These are phyloP conservation scores for Cheirogaleus major DNA, from an alignment of 2,797 vertebrate species.

Conservation along the genomic window DNA sequence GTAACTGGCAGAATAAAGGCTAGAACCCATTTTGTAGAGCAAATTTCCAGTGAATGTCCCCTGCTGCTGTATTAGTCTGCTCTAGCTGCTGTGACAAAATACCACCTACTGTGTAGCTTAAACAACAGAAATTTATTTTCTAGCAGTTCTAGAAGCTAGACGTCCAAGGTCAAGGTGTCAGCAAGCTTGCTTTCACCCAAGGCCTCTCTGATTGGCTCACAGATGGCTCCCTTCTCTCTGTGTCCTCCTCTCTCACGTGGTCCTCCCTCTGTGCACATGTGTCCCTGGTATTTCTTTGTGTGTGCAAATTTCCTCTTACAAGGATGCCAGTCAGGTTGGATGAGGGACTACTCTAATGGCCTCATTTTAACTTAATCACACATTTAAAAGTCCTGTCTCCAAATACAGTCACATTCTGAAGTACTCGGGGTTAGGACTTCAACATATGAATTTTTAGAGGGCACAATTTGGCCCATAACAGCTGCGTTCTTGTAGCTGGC, in stretches of 20 bases:
- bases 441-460: neutral
- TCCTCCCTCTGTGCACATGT: too few relatives aligned
- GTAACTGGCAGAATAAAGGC: neutral
- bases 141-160: neutral
- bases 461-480: neutral
- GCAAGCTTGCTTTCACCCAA: neutral
- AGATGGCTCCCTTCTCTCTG: neutral
- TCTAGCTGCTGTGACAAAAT: neutral
- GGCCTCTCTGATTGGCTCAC: neutral
- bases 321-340: neutral
- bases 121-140: neutral
- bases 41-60: neutral
- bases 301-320: neutral
- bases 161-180: neutral
- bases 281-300: neutral
- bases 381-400: neutral
- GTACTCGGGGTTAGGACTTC: neutral
- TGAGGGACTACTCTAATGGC: neutral
- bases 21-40: neutral
- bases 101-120: neutral
- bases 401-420: neutral
- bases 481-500: neutral
- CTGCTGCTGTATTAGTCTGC: neutral
- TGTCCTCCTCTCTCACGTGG: neutral
- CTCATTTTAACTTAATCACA: neutral